Base-by-base conservation (phyloP, 2,797 vertebrate species). In the Odontamblyopus rebecca region DNA sequence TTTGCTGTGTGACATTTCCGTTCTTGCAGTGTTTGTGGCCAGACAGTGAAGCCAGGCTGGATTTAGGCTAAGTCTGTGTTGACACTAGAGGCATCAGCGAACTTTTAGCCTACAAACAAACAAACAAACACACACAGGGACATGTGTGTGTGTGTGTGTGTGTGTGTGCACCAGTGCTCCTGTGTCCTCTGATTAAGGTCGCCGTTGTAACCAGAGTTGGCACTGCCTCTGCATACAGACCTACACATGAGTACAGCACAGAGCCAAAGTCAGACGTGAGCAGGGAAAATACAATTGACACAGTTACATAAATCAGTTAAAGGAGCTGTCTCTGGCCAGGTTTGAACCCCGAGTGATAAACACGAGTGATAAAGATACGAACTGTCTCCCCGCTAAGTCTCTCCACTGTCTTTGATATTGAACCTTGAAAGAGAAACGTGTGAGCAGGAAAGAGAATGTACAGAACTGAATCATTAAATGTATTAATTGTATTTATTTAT, bases 101-200 rank as follows among this genome's bases (percentile, higher is more conserved):
- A 19, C 48, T 67, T 65, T 67, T 19, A 67, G 50, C 65, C 29
- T 27, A 59, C 19, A 61, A 44, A 66, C 12, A 70, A 44, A 71
- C 61, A 35, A 61, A 57, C 57, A 68, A 67, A 70, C 50, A 77
- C 57, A 71, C 38, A 23, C 78, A 65, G 70, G 82, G 13, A 73
- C 13, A 8, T 35, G 51, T 56, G 65, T 62, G 48, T 73, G 48
- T 35, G 32, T 35, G 67, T 32, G 56, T 50, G 26, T 65, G 26
- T 38, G 51, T 19, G 16, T 23, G 19, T 2, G 53, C n/a, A 77
- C 77, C 77, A 71, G 74, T 86, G 84, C 81, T 81, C 77, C 74
- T 84, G 84, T 84, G 84, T 88, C 82, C 84, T 86, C 83, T 84
- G 50, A 86, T 86, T 85, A 85, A 88, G 82, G 86, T 88, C 84